Evolutionary conservation across 2,113 vertebrate genomes (phyloP).

Genomic region (Cranoglanis bouderius): DNA sequence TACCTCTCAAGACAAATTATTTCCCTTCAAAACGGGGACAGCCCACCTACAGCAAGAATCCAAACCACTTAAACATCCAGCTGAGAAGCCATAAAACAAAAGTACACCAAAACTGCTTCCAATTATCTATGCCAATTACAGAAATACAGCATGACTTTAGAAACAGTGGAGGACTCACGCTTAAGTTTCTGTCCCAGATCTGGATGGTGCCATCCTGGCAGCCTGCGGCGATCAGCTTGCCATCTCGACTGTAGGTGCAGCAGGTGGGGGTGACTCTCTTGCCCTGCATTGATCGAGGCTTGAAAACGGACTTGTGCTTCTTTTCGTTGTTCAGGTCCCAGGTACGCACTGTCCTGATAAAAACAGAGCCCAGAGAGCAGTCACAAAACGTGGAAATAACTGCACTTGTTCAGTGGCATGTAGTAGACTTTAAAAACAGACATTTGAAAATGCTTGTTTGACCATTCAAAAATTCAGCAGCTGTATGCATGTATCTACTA

Average conservation of each 20-base stretch:
- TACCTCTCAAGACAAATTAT: background rate
- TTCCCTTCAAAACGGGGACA: background rate
- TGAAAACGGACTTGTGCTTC: conserved; percentile 91
- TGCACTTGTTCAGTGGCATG: background rate
- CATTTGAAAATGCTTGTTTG: background rate
- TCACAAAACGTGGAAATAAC: background rate
- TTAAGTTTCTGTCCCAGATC: conserved; percentile 96
- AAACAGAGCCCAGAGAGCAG: background rate
- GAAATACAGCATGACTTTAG: background rate
- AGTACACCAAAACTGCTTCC: background rate
- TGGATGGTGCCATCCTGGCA: conserved; percentile 97
- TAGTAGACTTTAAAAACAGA: background rate
- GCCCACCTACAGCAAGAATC: background rate
- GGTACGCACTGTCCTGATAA: conserved; percentile 86
- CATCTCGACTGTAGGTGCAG: conserved; percentile 91
- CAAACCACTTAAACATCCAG: conserved; percentile 6
- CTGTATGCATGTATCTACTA: background rate
- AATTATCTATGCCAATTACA: background rate
- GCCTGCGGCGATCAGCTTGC: conserved; percentile 89
- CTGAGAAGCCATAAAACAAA: conserved; percentile 13
- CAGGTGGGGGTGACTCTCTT: conserved; percentile 90
- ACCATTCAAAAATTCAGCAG: background rate
- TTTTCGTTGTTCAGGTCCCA: conserved; percentile 94
- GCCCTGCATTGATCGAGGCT: conserved; percentile 87
- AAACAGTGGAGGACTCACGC: conserved; percentile 74